A percentile compares a stretch with the other conserved stretches of the same genome.
These are phyloP conservation scores for Meloidogyne exigua DNA, from an alignment of 1,140 invertebrate species.

Conservation along the genomic window DNA sequence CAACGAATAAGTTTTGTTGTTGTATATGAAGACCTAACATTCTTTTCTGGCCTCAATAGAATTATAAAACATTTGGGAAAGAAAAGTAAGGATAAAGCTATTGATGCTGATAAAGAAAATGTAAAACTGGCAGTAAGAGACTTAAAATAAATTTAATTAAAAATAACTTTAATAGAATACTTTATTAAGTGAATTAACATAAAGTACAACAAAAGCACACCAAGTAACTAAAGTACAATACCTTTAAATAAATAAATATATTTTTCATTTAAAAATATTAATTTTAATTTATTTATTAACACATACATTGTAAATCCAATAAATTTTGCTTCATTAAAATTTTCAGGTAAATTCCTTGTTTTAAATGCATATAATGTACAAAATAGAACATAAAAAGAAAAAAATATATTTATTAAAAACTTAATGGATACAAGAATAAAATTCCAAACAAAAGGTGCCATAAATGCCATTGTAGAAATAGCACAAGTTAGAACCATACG, in stretches of 20 bases:
- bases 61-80: constrained; percentile 79
- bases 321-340: constrained; percentile 82
- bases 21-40: constrained; percentile 76
- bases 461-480: constrained; percentile 68
- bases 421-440: constrained; percentile 71
- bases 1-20: constrained; percentile 77
- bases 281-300: background rate
- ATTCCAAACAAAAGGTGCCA: constrained; percentile 77
- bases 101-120: constrained; percentile 70
- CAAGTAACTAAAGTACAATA: constrained; percentile 84
- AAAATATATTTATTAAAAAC: background rate
- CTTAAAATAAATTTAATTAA: constrained; percentile 39
- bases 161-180: background rate
- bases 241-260: constrained; percentile 67
- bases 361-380: constrained; percentile 82
- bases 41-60: constrained; percentile 75
- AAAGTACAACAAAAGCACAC: constrained; percentile 82
- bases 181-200: constrained; percentile 76
- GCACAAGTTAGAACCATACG: constrained; percentile 54
- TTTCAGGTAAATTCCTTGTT: constrained; percentile 81
- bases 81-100: constrained; percentile 77
- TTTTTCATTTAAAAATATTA: background rate
- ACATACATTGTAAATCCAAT: constrained; percentile 73
- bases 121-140: constrained; percentile 70
- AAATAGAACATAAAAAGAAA: constrained; percentile 67